Percentiles rank a stretch among this genome's conserved stretches.
Evolutionary conservation across 1,140 invertebrate genomes (phyloP).

Genomic region (Heliconius eleuchia): DNA sequence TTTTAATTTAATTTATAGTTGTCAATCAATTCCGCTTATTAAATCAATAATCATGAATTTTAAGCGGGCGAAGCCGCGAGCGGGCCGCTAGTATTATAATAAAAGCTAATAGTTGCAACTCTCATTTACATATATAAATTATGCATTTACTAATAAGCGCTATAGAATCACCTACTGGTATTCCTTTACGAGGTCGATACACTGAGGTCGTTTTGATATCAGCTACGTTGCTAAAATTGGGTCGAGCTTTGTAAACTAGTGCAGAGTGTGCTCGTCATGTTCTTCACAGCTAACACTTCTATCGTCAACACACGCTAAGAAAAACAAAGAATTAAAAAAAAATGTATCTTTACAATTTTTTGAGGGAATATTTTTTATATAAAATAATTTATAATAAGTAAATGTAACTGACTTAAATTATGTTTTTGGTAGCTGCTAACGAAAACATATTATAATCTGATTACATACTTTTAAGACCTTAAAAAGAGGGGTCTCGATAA

Average conservation of each 20-base stretch:
- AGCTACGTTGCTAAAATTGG: conserved; percentile 58
- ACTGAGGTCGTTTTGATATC: conserved; percentile 39
- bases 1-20: too few species aligned
- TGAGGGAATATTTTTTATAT: background rate
- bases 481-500: too few species aligned
- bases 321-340: background rate
- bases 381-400: background rate
- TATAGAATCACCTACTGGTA: background rate
- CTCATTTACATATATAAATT: too few species aligned
- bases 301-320: conserved; percentile 5
- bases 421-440: background rate
- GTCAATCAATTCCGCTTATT: too few species aligned
- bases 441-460: too few species aligned
- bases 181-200: conserved; percentile 34
- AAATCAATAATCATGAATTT: too few species aligned
- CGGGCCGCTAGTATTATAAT: too few species aligned
- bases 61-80: too few species aligned
- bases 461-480: too few species aligned
- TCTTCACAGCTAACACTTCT: conserved; percentile 27
- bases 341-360: background rate
- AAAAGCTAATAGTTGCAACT: too few species aligned
- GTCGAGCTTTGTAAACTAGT: conserved; percentile 56
- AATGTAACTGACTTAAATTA: background rate
- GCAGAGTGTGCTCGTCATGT: conserved; percentile 36
- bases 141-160: too few species aligned